phyloP scores from a whole-genome alignment of 2,113 vertebrate species.

The Phainopepla nitens region DNA sequence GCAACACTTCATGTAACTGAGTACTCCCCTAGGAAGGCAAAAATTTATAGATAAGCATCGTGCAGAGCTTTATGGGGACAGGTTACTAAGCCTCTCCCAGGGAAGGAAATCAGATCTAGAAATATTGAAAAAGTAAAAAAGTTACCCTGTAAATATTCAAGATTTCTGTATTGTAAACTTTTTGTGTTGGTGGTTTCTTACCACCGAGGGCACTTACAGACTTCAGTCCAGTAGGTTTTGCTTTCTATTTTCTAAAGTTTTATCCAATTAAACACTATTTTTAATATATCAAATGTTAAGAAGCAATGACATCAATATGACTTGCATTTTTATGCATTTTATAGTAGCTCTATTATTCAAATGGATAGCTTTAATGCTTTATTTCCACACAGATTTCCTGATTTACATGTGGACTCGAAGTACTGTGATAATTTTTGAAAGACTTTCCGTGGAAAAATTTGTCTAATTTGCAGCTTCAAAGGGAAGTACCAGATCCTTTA shows the following conservation, averaged over 20 bases:
- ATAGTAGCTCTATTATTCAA: background rate
- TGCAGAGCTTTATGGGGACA: background rate
- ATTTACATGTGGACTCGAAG: background rate
- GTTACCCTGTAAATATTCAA: background rate
- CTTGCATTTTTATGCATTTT: background rate
- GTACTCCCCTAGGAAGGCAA: background rate
- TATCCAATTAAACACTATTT: background rate
- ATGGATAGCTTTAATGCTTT: background rate
- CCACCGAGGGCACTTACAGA: background rate
- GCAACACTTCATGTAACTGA: accelerated
- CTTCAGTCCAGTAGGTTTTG: background rate
- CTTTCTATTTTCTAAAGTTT: background rate
- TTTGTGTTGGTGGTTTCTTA: background rate
- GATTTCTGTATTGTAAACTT: background rate
- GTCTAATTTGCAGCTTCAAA: background rate
- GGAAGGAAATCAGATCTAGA: background rate
- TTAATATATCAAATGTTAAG: background rate
- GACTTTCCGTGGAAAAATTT: background rate
- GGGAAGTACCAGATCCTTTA: background rate
- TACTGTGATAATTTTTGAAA: background rate
- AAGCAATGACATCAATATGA: background rate
- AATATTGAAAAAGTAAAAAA: background rate
- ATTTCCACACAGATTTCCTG: background rate
- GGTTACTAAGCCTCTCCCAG: background rate
- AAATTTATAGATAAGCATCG: background rate